Evolutionary conservation across 2,113 vertebrate species (phyloP).

Genomic region (Rhodinocichla rosea): DNA sequence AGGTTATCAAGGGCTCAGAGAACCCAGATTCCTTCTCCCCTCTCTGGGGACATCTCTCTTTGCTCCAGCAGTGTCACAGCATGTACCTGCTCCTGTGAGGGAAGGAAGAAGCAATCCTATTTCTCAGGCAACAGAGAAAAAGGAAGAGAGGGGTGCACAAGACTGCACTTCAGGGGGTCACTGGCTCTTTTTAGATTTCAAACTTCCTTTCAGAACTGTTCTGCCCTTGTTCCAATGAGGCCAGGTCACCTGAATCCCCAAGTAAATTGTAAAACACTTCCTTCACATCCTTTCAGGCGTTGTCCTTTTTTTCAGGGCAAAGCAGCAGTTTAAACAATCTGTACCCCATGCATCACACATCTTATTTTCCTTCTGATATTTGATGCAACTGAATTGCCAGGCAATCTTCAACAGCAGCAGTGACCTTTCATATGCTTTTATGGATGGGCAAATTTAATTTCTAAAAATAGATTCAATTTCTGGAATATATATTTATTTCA

Average conservation of each 20-base stretch:
- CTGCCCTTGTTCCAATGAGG: not conserved
- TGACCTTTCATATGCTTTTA: conserved; percentile 51
- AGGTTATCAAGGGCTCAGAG: not conserved
- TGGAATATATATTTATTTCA: conserved; percentile 35
- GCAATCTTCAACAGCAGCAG: conserved; percentile 51
- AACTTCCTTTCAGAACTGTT: not conserved
- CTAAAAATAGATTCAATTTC: conserved; percentile 59
- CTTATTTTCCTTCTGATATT: conserved; percentile 27
- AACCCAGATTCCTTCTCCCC: not conserved
- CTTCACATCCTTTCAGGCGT: not conserved
- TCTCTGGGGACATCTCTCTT: not conserved
- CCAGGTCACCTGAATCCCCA: not conserved
- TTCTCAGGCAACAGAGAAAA: not conserved
- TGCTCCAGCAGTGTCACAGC: not conserved
- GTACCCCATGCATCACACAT: not conserved
- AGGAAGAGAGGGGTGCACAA: not conserved
- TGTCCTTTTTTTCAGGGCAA: not conserved
- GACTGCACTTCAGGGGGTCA: not conserved
- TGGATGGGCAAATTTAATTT: conserved; percentile 58
- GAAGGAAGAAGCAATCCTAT: not conserved
- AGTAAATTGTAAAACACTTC: not conserved
- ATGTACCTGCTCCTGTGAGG: not conserved
- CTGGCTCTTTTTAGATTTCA: not conserved
- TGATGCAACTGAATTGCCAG: conserved; percentile 42
- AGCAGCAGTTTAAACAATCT: conserved; percentile 18